Base-by-base conservation (phyloP, 2,888 invertebrate genomes). In the Chalcis sispes region DNA sequence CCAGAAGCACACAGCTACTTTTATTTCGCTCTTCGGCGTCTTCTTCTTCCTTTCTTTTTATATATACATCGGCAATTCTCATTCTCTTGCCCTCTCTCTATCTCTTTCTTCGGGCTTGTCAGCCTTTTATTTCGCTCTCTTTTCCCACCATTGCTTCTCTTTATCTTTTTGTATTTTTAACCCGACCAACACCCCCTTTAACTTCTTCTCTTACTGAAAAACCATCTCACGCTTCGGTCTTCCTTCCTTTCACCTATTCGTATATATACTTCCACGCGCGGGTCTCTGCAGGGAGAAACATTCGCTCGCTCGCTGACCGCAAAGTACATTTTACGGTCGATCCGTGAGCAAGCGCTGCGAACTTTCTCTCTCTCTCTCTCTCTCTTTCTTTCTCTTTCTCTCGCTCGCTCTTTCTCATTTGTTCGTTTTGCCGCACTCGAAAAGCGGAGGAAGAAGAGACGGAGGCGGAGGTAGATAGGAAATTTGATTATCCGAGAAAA, bases 101-200 rank as follows among this genome's bases (percentile, higher is more conserved):
- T n/a, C n/a, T n/a, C n/a, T n/a, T n/a, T n/a, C 20, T n/a, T 25
- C 50, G 13, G 15, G 46, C 36, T 36, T 52, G 50, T 42, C 29
- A 20, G 50, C 40, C 20, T 15, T 46, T 15, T 25, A 29, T 48
- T 18, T 15, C 20, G 18, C 32, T 15, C 20, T 29, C 32, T 42
- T 3, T 32, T 69, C 32, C 52, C n/a, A n/a, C n/a, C n/a, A n/a
- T n/a, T n/a, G n/a, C n/a, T n/a, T n/a, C n/a, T n/a, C n/a, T n/a
- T n/a, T n/a, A n/a, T n/a, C n/a, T n/a, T n/a, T 64, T 70, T 70
- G 74, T 74, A 74, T 74, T 75, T 70, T 75, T 65, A 75, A 70
- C 52, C 50, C 64, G n/a, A 50, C 64, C 48, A 29, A 3, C 20
- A 15, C n/a, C 40, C 15, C 4, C 5, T 4, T 36, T 36, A 10